Evolutionary conservation across 1,140 invertebrate genomes (phyloP).

Genomic region (Bombus sylvicola): DNA sequence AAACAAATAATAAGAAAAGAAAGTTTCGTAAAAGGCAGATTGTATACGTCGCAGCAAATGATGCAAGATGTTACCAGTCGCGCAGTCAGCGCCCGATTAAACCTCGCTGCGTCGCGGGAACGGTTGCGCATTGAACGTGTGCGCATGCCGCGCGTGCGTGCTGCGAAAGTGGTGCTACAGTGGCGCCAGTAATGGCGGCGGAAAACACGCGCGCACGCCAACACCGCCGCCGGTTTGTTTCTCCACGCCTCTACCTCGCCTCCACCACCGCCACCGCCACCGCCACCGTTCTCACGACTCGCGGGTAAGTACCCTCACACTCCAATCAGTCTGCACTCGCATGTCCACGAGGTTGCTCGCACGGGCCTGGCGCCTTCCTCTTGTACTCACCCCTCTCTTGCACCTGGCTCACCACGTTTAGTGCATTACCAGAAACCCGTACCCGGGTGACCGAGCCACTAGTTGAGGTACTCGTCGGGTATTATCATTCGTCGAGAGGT

Average conservation of each 20-base stretch:
- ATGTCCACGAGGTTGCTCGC: conserved; percentile 80
- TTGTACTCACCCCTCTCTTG: conserved; percentile 62
- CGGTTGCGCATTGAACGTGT: conserved; percentile 52
- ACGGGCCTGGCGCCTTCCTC: conserved; percentile 76
- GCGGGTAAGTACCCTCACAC: conserved; percentile 81
- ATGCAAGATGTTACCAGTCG: conserved; percentile 35
- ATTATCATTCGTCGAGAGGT: conserved; percentile 68
- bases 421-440: conserved; percentile 49
- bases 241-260: conserved; percentile 70
- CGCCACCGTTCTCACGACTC: conserved; percentile 72
- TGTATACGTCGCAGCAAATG: neutral
- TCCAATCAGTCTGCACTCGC: conserved; percentile 81
- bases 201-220: conserved; percentile 70
- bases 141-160: conserved; percentile 59
- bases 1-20: too few relatives aligned
- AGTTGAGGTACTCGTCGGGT: conserved; percentile 68
- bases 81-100: conserved; percentile 60
- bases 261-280: conserved; percentile 64
- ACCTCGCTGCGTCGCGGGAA: conserved; percentile 13
- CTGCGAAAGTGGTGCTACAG: conserved; percentile 53
- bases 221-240: conserved; percentile 66
- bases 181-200: conserved; percentile 75
- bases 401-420: conserved; percentile 72
- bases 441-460: conserved; percentile 59
- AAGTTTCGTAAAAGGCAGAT: neutral